Conservation (phyloP, 35 echinoderm and acorn worm genomes). For the Hemicentrotus pulcherrimus region DNA sequence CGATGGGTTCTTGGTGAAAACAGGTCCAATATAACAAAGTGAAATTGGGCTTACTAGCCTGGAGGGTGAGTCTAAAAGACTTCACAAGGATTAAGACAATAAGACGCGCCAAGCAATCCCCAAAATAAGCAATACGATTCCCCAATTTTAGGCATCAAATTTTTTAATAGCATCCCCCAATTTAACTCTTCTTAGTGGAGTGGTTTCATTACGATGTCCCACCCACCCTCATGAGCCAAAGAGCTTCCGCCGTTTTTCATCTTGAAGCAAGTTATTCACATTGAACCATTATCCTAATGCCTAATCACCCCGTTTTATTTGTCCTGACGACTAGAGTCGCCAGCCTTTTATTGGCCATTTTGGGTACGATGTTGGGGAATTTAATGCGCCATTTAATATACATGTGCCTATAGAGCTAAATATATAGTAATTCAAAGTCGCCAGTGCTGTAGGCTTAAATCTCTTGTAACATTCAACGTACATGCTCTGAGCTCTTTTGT, state of each 20-base stretch:
- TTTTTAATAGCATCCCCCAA: conserved; percentile 16
- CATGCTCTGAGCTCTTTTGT: background rate
- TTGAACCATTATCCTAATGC: conserved; percentile 16
- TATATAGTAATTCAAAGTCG: background rate
- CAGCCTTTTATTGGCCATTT: conserved; percentile 42
- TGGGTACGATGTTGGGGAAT: background rate
- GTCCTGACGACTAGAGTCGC: conserved; percentile 24
- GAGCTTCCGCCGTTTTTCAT: background rate
- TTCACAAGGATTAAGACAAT: conserved; percentile 48
- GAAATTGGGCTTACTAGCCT: background rate
- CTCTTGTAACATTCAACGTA: background rate
- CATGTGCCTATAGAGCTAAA: background rate
- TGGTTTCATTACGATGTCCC: background rate
- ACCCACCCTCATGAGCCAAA: background rate
- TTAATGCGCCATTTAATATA: conserved; percentile 38
- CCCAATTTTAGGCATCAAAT: conserved; percentile 4
- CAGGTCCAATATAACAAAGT: background rate
- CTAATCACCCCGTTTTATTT: background rate
- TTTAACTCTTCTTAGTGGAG: background rate
- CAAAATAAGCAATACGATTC: background rate
- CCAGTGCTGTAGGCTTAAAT: background rate
- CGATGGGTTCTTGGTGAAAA: background rate
- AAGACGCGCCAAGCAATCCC: conserved; percentile 10
- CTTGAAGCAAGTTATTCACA: background rate
- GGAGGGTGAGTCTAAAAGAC: conserved; percentile 9